Conservation (phyloP, 2,888 invertebrate genomes). For the Xanthorhoe designata region DNA sequence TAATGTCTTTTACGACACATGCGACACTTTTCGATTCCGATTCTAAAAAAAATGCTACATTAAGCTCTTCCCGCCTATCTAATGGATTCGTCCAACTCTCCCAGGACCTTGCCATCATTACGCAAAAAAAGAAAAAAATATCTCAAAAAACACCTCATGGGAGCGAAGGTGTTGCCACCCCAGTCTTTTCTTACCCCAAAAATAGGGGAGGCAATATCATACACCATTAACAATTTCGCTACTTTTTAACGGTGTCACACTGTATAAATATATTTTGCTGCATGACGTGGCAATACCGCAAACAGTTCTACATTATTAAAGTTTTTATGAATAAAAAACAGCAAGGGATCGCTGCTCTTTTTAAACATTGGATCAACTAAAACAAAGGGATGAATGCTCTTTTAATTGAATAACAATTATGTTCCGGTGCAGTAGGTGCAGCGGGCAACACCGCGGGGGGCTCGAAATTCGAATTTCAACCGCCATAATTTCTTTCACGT, state of each 20-base stretch:
- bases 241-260: slow-evolving; percentile 85
- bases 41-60: slow-evolving; percentile 75
- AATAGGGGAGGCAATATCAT: slow-evolving; percentile 86
- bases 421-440: slow-evolving; percentile 56
- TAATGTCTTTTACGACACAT: slow-evolving; percentile 69
- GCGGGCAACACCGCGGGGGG: slow-evolving; percentile 67
- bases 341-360: slow-evolving; percentile 30
- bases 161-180: slow-evolving; percentile 84
- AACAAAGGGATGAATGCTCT: slow-evolving; percentile 58
- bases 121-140: slow-evolving; percentile 73
- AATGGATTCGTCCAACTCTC: slow-evolving; percentile 84
- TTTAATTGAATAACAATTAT: slow-evolving; percentile 75
- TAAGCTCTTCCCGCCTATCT: slow-evolving; percentile 82
- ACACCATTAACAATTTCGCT: slow-evolving; percentile 86
- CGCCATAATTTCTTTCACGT: slow-evolving; percentile 75
- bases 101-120: slow-evolving; percentile 82
- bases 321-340: slow-evolving; percentile 20
- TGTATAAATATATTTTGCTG: slow-evolving; percentile 65
- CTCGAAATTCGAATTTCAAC: slow-evolving; percentile 68
- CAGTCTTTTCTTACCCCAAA: slow-evolving; percentile 80
- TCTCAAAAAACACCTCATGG: slow-evolving; percentile 78
- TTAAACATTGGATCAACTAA: slow-evolving; percentile 25
- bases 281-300: slow-evolving; percentile 33
- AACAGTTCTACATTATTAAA: slow-evolving; percentile 25
- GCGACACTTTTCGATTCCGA: slow-evolving; percentile 70